phyloP scores from a whole-genome alignment of 2,113 vertebrate genomes.

The Trichechus manatus region DNA sequence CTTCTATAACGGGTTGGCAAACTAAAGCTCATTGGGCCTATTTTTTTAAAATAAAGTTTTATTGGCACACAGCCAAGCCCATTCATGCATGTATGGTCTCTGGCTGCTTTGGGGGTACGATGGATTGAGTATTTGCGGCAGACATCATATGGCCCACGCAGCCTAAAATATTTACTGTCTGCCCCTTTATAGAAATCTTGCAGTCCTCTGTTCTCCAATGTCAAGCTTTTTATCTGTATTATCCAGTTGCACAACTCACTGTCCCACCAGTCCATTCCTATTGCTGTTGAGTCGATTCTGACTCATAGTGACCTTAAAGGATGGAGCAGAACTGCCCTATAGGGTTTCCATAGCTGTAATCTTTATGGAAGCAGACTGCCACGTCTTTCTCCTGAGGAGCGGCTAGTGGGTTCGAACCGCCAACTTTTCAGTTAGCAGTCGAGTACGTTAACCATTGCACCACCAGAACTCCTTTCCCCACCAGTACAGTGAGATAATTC shows the following conservation, averaged over 20 bases:
- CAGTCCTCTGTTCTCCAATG: not conserved
- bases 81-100: not conserved
- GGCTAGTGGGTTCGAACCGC: not conserved
- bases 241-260: not conserved
- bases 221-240: not conserved
- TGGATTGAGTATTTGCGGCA: not conserved
- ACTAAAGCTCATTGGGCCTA: not conserved
- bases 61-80: not conserved
- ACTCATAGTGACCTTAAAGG: too few relatives aligned
- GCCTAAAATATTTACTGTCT: not conserved
- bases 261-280: not conserved
- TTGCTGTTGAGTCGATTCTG: too few relatives aligned
- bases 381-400: not conserved
- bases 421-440: not conserved
- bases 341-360: too few relatives aligned
- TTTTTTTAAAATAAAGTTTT: not conserved
- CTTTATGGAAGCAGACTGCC: not conserved
- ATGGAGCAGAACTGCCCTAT: too few relatives aligned
- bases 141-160: not conserved
- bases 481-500: not conserved
- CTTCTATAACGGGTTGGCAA: not conserved
- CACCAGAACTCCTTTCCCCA: not conserved
- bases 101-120: not conserved
- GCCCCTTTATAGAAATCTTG: not conserved
- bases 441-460: not conserved